These are phyloP conservation scores for Pelobates cultripes DNA, from an alignment of 2,797 vertebrate genomes.

Conservation along the genomic window DNA sequence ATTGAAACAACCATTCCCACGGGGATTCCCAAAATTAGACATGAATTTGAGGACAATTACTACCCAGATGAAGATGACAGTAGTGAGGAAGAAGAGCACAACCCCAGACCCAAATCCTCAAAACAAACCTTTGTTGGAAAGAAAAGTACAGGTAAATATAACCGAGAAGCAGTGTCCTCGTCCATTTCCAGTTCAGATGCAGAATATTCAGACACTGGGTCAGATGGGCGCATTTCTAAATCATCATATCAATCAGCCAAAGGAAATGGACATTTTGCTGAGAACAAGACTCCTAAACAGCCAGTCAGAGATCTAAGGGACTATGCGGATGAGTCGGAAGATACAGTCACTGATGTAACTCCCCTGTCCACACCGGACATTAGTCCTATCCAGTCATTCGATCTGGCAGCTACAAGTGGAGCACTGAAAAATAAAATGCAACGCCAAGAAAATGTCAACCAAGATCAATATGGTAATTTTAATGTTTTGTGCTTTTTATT, in stretches of 20 bases:
- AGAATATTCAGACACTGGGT: constrained; percentile 71
- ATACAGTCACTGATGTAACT: constrained; percentile 87
- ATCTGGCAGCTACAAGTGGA: constrained; percentile 71
- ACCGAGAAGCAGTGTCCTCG: constrained; percentile 64
- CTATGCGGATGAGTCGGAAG: constrained; percentile 77
- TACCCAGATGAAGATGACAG: constrained; percentile 75
- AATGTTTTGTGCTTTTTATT: no score
- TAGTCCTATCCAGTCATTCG: constrained; percentile 81
- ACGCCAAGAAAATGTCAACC: constrained; percentile 74
- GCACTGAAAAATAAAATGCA: constrained; percentile 67
- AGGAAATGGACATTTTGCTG: constrained; percentile 62
- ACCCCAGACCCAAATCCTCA: constrained; percentile 64
- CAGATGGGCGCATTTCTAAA: constrained; percentile 67
- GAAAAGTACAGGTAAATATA: constrained; percentile 69
- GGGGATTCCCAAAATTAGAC: constrained; percentile 66
- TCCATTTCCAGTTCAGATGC: constrained; percentile 70
- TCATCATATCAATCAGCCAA: constrained; percentile 61
- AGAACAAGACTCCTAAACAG: constrained; percentile 60
- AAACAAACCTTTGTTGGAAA: constrained; percentile 65
- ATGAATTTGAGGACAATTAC: constrained; percentile 71
- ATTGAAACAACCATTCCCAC: constrained; percentile 59
- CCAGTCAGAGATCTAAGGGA: constrained; percentile 59
- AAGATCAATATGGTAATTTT: constrained; percentile 68
- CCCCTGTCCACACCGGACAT: constrained; percentile 86
- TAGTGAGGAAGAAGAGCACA: constrained; percentile 68